Conservation (phyloP, 2,113 vertebrate genomes). For the Caracal caracal region DNA sequence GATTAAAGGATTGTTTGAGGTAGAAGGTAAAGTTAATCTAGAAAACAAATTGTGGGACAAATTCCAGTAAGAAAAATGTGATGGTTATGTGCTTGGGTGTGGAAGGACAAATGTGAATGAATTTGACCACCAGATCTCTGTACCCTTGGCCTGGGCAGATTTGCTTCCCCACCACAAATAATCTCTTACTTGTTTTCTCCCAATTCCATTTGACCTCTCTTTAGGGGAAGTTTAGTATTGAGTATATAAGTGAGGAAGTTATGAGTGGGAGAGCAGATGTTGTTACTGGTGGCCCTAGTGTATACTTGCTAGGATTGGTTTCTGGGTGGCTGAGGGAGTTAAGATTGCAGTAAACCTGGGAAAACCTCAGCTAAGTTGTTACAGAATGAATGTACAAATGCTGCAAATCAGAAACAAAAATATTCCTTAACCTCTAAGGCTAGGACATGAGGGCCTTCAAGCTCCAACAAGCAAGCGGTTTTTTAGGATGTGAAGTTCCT, state of each 20-base stretch:
- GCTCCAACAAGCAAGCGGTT: not conserved
- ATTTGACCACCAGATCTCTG: not conserved
- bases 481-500: not conserved
- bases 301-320: not conserved
- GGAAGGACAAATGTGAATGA: not conserved
- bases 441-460: not conserved
- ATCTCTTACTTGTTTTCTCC: not conserved
- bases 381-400: not conserved
- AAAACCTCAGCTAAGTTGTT: not conserved
- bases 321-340: not conserved
- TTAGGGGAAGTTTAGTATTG: not conserved
- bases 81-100: not conserved
- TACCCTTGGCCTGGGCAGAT: not conserved
- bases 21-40: not conserved
- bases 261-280: not conserved
- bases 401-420: not conserved
- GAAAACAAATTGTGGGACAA: not conserved
- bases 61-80: not conserved
- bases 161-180: not conserved
- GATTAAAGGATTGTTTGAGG: not conserved
- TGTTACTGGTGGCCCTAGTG: not conserved
- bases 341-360: not conserved
- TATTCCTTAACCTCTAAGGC: not conserved
- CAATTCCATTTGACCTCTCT: not conserved
- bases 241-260: not conserved